A percentile compares a stretch with the other conserved stretches of the same genome.
Evolutionary conservation across 1,140 invertebrate genomes (phyloP).

Genomic region (Helicorthomorpha holstii): DNA sequence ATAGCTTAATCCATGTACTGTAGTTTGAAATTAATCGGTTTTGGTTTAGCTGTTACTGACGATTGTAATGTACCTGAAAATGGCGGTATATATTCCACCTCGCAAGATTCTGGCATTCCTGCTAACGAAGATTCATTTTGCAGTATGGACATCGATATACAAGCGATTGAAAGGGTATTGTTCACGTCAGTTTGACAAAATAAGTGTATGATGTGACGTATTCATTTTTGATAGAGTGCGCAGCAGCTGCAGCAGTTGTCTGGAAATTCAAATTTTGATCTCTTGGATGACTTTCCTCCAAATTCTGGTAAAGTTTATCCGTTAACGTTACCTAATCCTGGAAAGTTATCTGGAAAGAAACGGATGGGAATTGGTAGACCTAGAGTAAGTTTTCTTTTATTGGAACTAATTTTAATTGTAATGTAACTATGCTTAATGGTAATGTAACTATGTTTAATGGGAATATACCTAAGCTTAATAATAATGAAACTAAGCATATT

Average conservation of each 20-base stretch:
- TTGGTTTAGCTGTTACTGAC: background rate
- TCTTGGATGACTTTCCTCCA: conserved; percentile 4
- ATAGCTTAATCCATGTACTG: too few relatives aligned
- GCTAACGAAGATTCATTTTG: conserved; percentile 27
- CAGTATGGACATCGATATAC: conserved; percentile 25
- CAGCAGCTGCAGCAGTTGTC: conserved; percentile 8
- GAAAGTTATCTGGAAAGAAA: conserved; percentile 11
- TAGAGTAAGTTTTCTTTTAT: conserved; percentile 4
- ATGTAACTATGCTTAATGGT: too few relatives aligned
- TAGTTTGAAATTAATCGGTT: too few relatives aligned
- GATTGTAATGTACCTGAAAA: conserved; percentile 2
- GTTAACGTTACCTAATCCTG: conserved; percentile 2
- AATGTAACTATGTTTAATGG: too few relatives aligned
- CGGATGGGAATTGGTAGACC: conserved; percentile 9
- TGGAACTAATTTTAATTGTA: background rate
- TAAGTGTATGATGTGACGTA: background rate
- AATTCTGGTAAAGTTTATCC: conserved; percentile 1
- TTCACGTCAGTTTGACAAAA: background rate
- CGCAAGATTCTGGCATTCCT: conserved; percentile 20
- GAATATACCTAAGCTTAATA: too few relatives aligned
- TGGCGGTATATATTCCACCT: conserved; percentile 4
- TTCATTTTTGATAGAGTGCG: conserved; percentile 1
- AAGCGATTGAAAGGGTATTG: conserved; percentile 11
- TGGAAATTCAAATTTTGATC: background rate
- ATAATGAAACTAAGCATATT: too few relatives aligned